Conservation (phyloP, 2,888 invertebrate genomes). For the Dorcus hopei region DNA sequence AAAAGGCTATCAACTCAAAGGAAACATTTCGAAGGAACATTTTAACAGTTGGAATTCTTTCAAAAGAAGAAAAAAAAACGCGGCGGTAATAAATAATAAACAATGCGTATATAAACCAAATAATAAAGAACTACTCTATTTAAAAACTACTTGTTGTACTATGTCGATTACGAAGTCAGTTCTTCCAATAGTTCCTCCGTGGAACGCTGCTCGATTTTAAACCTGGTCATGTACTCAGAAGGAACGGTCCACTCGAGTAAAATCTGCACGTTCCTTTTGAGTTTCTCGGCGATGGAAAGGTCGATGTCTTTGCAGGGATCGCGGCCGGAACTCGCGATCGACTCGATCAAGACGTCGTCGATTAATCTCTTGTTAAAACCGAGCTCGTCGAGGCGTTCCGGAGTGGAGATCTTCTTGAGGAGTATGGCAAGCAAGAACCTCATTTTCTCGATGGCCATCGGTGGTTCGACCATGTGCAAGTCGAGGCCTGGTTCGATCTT, state of each 20-base stretch:
- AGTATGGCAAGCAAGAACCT: constrained; percentile 76
- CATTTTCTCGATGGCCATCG: constrained; percentile 71
- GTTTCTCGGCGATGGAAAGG: constrained; percentile 59
- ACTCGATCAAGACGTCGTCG: constrained; percentile 77
- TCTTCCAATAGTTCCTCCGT: constrained; percentile 78
- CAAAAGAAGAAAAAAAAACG: too few species aligned
- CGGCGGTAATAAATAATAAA: too few species aligned
- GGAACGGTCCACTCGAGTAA: constrained; percentile 81
- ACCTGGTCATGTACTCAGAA: constrained; percentile 71
- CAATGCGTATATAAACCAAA: too few species aligned
- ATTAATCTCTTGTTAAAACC: constrained; percentile 73
- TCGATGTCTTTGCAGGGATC: constrained; percentile 59
- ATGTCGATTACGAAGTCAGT: constrained; percentile 55
- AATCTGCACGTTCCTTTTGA: constrained; percentile 73
- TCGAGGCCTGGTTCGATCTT: constrained; percentile 30
- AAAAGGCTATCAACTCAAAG: too few species aligned
- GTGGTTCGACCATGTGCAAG: constrained; percentile 45
- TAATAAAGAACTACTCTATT: neutral
- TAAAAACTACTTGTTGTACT: constrained; percentile 17
- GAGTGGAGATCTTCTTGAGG: constrained; percentile 78
- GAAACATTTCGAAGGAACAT: too few species aligned
- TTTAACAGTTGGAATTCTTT: too few species aligned
- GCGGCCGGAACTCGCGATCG: constrained; percentile 71
- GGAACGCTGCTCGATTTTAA: constrained; percentile 68
- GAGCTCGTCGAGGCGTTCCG: constrained; percentile 71